Conservation (phyloP, 2,888 invertebrate genomes). For the Phragmatobia fuliginosa region DNA sequence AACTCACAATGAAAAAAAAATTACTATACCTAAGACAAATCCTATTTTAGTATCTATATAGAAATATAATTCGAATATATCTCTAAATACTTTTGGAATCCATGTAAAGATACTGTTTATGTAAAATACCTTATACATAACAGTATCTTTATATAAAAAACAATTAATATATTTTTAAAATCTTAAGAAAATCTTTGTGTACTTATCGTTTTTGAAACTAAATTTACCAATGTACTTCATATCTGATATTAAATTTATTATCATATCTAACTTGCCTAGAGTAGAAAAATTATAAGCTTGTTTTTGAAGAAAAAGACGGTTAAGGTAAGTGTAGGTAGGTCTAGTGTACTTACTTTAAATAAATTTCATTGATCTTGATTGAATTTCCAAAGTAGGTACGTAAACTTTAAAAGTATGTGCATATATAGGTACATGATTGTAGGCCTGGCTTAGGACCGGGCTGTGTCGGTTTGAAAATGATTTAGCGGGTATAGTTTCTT, state of each 20-base stretch:
- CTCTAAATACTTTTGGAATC: conserved; percentile 26
- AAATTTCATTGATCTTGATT: neutral
- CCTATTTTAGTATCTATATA: conserved; percentile 21
- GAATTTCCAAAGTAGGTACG: neutral
- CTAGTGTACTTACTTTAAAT: neutral
- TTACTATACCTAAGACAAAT: neutral
- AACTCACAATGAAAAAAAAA: neutral
- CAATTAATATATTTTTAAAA: conserved; percentile 1
- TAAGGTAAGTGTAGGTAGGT: conserved; percentile 11
- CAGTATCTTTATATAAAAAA: neutral
- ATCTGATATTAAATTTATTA: conserved; percentile 19
- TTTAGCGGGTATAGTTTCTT: neutral
- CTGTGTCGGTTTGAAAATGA: neutral
- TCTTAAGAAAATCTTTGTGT: conserved; percentile 10
- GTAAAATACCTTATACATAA: too few relatives aligned
- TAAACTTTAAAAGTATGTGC: neutral
- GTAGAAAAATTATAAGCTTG: conserved; percentile 19
- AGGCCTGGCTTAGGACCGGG: neutral
- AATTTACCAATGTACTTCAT: conserved; percentile 19
- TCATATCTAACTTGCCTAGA: conserved; percentile 51
- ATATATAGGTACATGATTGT: neutral
- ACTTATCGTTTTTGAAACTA: conserved; percentile 19
- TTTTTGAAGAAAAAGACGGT: conserved; percentile 4
- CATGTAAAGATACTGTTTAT: too few relatives aligned
- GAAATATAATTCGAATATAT: conserved; percentile 14